Percentiles rank a stretch among this genome's conserved stretches.
phyloP scores from a whole-genome alignment of 2,888 invertebrate species.

The Stenotaenia linearis region DNA sequence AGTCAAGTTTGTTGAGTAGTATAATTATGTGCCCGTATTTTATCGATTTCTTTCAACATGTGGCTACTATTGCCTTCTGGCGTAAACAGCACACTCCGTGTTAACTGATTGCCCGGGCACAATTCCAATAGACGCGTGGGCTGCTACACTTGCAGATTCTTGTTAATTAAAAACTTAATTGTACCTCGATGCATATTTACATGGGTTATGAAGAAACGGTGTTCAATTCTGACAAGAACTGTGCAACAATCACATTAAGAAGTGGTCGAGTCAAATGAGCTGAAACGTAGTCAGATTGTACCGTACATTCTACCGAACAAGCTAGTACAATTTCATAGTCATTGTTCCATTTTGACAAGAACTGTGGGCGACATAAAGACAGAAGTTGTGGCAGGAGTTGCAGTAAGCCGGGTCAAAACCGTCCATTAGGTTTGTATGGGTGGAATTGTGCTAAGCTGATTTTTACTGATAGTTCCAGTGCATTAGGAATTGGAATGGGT shows the following conservation, averaged over 20 bases:
- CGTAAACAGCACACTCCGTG: not conserved
- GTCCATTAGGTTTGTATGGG: not conserved
- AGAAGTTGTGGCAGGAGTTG: not conserved
- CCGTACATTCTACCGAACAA: no score
- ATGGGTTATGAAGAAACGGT: not conserved
- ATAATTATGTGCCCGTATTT: slow-evolving; percentile 7
- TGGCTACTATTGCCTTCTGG: slow-evolving; percentile 10
- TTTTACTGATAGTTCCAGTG: not conserved
- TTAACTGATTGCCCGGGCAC: slow-evolving; percentile 8
- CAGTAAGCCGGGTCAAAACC: not conserved
- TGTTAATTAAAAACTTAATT: slow-evolving; percentile 23
- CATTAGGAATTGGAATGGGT: not conserved
- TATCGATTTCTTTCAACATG: slow-evolving; percentile 21
- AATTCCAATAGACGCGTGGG: not conserved
- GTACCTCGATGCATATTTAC: slow-evolving; percentile 11
- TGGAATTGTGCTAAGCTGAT: not conserved
- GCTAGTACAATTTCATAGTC: no score
- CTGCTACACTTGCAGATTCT: not conserved
- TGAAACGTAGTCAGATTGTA: no score
- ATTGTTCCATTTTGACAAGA: no score
- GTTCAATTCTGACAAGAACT: no score
- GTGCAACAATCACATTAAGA: no score
- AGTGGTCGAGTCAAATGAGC: no score
- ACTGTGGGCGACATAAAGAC: not conserved
- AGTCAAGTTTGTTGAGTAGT: not conserved